Percentiles rank a stretch among this genome's conserved stretches.
Evolutionary conservation across 2,113 vertebrate species (phyloP).

Genomic region (Casuarius casuarius): DNA sequence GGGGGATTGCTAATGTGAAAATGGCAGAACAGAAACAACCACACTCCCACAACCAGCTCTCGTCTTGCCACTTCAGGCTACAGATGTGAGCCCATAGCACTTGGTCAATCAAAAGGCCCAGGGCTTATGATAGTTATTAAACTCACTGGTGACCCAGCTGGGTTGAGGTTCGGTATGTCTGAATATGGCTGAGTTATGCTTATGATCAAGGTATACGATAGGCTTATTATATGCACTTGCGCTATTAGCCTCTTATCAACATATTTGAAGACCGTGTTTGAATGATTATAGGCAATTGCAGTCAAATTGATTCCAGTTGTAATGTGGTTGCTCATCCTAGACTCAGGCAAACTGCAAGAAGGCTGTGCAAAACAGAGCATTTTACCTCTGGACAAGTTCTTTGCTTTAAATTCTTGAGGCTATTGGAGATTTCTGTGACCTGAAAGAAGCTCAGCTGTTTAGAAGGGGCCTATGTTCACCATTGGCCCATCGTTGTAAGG

Average conservation of each 20-base stretch:
- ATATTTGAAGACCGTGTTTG: slow-evolving; percentile 46
- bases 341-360: neutral
- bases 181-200: neutral
- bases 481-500: neutral
- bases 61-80: accelerated
- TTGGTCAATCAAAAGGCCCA: neutral
- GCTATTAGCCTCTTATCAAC: neutral
- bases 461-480: neutral
- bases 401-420: neutral
- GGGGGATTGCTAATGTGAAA: neutral
- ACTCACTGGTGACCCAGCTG: neutral
- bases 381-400: slow-evolving; percentile 6
- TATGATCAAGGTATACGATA: neutral
- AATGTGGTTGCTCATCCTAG: neutral
- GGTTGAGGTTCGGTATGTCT: slow-evolving; percentile 2
- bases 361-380: accelerated
- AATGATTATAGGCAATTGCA: slow-evolving; percentile 41
- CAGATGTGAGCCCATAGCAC: neutral
- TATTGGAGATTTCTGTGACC: neutral
- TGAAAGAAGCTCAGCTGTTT: neutral
- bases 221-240: slow-evolving; percentile 36
- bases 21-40: neutral
- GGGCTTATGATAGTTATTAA: neutral
- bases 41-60: neutral
- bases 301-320: slow-evolving; percentile 27